phyloP scores from a whole-genome alignment of 2,797 vertebrate species.

The Phoeniculus purpureus region DNA sequence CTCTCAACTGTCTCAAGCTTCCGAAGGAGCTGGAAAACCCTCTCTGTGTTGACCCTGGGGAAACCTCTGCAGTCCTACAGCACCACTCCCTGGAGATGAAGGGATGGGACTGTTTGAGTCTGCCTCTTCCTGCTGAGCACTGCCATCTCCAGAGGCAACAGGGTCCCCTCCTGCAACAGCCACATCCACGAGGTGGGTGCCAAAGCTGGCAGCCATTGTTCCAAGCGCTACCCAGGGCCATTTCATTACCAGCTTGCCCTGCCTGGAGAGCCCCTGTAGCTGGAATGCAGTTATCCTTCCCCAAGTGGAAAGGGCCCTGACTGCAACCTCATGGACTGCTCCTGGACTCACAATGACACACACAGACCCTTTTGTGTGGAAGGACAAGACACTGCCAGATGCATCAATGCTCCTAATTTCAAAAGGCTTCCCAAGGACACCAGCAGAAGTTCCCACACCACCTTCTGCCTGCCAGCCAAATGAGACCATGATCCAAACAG shows the following conservation, averaged over 20 bases:
- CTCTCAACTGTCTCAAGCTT: not conserved
- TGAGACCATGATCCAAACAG: not conserved
- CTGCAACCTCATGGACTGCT: not conserved
- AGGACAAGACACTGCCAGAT: rapidly evolving
- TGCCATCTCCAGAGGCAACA: not conserved
- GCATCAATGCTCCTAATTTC: rapidly evolving
- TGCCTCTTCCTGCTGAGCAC: not conserved
- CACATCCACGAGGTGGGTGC: not conserved
- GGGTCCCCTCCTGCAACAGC: not conserved
- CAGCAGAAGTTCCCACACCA: not conserved
- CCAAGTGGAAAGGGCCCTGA: not conserved
- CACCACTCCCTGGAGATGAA: constrained; percentile 34
- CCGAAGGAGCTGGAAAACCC: not conserved
- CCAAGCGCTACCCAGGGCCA: not conserved
- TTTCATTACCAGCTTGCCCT: not conserved
- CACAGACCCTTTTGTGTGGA: not conserved
- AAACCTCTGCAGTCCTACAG: not conserved
- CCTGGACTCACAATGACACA: not conserved
- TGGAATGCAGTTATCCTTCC: not conserved
- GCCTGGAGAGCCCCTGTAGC: not conserved
- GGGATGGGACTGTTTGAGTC: not conserved
- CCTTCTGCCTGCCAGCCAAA: not conserved
- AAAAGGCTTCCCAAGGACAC: not conserved
- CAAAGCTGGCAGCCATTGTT: not conserved
- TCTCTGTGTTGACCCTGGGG: too few relatives aligned